Conservation (phyloP, 2,113 vertebrate genomes). For the Machaerirhynchus nigripectus region DNA sequence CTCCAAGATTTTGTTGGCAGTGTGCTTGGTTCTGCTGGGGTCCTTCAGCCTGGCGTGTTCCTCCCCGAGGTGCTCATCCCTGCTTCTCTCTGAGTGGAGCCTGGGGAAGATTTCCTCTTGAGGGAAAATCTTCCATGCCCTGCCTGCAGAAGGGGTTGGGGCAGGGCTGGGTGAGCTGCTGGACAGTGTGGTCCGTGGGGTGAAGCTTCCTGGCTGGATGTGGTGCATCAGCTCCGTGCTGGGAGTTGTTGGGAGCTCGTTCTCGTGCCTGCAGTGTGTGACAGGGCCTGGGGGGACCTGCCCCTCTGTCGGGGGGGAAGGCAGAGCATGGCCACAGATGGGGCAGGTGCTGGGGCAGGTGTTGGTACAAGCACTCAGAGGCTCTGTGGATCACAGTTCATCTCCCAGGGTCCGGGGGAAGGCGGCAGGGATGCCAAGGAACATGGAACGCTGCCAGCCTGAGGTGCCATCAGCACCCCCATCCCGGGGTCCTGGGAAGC, state of each 20-base stretch:
- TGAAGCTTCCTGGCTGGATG: background rate
- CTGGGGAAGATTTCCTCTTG: fast-evolving
- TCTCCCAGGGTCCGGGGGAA: background rate
- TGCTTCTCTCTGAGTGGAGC: background rate
- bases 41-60: background rate
- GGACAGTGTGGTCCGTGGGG: fast-evolving
- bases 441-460: background rate
- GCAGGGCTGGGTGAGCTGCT: background rate
- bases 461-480: background rate
- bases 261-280: fast-evolving
- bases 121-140: background rate
- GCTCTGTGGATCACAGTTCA: background rate
- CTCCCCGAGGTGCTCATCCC: background rate
- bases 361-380: background rate
- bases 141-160: background rate
- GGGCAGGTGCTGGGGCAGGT: background rate
- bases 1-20: background rate
- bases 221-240: background rate
- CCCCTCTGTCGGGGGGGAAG: background rate
- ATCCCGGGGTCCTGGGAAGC: background rate
- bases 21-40: background rate
- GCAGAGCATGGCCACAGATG: background rate
- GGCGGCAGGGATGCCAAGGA: background rate
- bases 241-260: background rate
- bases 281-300: background rate